Evolutionary conservation across 2,888 invertebrate genomes (phyloP), one percentile per base, ranked within the genome.

Genomic region (Lycophotia porphyrea): DNA sequence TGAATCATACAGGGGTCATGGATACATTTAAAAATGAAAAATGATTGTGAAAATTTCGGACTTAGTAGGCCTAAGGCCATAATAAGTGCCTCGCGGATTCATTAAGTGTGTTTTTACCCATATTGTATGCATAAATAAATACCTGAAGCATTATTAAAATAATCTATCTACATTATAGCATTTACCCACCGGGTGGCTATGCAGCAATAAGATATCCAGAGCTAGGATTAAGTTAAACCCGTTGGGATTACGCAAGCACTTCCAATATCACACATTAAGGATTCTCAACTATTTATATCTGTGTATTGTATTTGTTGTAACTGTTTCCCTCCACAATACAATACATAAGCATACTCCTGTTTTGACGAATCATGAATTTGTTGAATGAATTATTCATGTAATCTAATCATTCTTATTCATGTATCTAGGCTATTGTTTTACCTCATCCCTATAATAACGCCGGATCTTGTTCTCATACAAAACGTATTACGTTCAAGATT

Each of bases 401-500:
- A 82, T 82, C 77, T 65, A 69, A 77, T 77, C 36, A 69, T 77
- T 68, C 42, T 47, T 67, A 77, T 58, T 60, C 61, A 74, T 74
- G 55, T 74, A 34, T 44, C 42, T 64, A 36, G 31, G 31, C 60
- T 60, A 68, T 82, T 79, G 64, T 69, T 79, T 79, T 68, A 79
- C n/a, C 21, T 34, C n/a, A 58, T 44, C 31, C 27, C 34, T 68
- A 2, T 58, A 66, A 49, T 47, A 78, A 49, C 44, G 21, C 11
- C 27, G 52, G 52, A 52, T 67, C 55, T 64, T 44, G 39, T 78
- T 68, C 72, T 15, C 64, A 69, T 79, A 80, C 78, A 76, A 76
- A 75, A 76, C 68, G 39, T 67, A 81, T 39, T 61, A 70, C 67
- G 49, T 68, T 79, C 78, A 72, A 78, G 75, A 82, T 87, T 82